Evolutionary conservation across 2,888 invertebrate species (phyloP).

Genomic region (Drosophila parthenogenetica): DNA sequence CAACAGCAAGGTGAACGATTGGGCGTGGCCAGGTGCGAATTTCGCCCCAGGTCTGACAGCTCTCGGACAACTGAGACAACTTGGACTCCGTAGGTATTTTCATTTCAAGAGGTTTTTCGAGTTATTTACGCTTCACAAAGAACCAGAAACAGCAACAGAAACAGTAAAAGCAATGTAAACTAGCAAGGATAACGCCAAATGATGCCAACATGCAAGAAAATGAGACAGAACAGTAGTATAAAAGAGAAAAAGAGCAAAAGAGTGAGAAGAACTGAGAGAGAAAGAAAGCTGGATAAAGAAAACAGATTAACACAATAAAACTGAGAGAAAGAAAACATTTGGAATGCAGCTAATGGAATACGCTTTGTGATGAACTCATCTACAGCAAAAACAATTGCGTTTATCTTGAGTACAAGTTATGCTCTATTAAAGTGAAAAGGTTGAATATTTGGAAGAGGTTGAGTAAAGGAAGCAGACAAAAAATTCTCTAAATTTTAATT

Average conservation of each 20-base stretch:
- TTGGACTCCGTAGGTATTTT: slow-evolving; percentile 40
- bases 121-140: slow-evolving; percentile 14
- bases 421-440: background rate
- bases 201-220: slow-evolving; percentile 2
- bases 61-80: slow-evolving; percentile 11
- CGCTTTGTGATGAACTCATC: background rate
- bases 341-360: slow-evolving; percentile 16
- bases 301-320: slow-evolving; percentile 33
- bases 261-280: background rate
- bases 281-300: background rate
- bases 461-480: too few relatives aligned
- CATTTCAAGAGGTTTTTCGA: slow-evolving; percentile 34
- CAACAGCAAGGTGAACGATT: slow-evolving; percentile 53
- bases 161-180: slow-evolving; percentile 1
- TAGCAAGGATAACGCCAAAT: slow-evolving; percentile 13
- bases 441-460: background rate
- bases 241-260: background rate
- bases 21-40: slow-evolving; percentile 56
- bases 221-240: background rate
- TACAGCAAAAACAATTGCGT: background rate
- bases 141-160: background rate
- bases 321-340: slow-evolving; percentile 27
- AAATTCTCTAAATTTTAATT: too few relatives aligned
- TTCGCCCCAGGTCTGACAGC: slow-evolving; percentile 47
- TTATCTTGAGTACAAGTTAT: background rate